Percentiles rank a stretch among this genome's conserved stretches.
Evolutionary conservation across 2,888 invertebrate species (phyloP).

Genomic region (Trachelus tabidus): DNA sequence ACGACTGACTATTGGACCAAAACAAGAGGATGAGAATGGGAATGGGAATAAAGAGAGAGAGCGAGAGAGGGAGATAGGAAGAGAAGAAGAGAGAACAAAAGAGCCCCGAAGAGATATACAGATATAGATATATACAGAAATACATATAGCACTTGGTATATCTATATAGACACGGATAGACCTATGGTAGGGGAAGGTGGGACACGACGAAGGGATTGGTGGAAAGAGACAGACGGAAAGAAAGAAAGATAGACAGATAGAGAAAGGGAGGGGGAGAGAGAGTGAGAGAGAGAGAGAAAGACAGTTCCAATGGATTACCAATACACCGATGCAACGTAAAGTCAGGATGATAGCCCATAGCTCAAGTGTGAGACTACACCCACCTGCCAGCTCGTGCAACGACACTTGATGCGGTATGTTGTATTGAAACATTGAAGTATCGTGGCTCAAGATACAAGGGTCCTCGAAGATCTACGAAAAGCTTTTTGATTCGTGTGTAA

Average conservation of each 20-base stretch:
- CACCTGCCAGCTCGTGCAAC: constrained; percentile 38
- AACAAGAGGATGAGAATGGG: constrained; percentile 61
- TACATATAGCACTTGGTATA: background rate
- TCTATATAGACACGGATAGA: background rate
- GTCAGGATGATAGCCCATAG: constrained; percentile 68
- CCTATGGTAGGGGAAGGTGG: constrained; percentile 8
- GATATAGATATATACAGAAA: background rate
- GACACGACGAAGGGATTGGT: constrained; percentile 25
- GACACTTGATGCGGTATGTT: constrained; percentile 36
- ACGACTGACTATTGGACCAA: constrained; percentile 64
- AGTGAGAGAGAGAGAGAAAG: constrained; percentile 7
- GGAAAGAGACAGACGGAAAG: constrained; percentile 28
- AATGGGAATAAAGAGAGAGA: constrained; percentile 52
- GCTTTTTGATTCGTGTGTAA: constrained; percentile 32
- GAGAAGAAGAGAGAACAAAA: constrained; percentile 17
- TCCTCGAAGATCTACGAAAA: constrained; percentile 38
- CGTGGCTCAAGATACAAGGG: constrained; percentile 37
- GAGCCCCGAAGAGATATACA: constrained; percentile 7
- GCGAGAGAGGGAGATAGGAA: background rate
- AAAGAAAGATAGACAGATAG: background rate
- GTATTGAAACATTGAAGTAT: constrained; percentile 38
- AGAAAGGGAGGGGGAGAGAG: constrained; percentile 9
- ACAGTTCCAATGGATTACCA: constrained; percentile 64
- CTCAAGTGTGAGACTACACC: constrained; percentile 64
- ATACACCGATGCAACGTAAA: constrained; percentile 65